Conservation (phyloP, 2,888 invertebrate genomes). For the Torymus aiolomorphi region DNA sequence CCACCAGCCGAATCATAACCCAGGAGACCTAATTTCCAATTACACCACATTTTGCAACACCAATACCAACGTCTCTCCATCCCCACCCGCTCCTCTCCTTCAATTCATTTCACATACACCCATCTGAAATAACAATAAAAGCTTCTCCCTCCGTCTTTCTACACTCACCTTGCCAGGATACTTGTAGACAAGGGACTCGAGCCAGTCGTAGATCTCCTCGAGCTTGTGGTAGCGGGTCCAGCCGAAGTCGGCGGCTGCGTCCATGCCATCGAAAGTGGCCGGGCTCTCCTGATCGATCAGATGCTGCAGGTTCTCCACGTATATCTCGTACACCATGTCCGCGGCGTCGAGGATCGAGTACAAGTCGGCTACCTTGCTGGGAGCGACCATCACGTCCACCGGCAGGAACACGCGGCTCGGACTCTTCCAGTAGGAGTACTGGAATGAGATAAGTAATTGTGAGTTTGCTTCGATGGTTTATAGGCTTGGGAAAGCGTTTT, state of each 20-base stretch:
- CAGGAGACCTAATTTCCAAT: too few species aligned
- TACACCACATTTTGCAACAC: too few species aligned
- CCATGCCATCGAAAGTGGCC: background rate
- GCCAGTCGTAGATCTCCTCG: slow-evolving; percentile 8
- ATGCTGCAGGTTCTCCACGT: slow-evolving; percentile 80
- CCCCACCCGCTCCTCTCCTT: too few species aligned
- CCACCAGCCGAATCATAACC: too few species aligned
- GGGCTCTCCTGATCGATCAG: slow-evolving; percentile 66
- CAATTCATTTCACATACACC: too few species aligned
- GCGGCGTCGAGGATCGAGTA: slow-evolving; percentile 73
- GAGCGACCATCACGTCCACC: slow-evolving; percentile 80
- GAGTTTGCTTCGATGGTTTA: background rate
- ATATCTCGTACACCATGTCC: slow-evolving; percentile 74
- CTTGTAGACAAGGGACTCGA: background rate
- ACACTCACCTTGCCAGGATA: background rate
- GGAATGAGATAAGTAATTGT: background rate
- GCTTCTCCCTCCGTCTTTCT: too few species aligned
- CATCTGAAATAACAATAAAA: too few species aligned
- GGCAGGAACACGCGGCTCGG: slow-evolving; percentile 71
- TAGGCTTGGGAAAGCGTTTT: background rate
- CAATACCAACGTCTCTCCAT: too few species aligned
- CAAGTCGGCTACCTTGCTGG: slow-evolving; percentile 76
- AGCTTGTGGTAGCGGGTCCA: slow-evolving; percentile 6
- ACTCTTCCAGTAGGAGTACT: slow-evolving; percentile 64
- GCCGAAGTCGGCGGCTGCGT: background rate